These are phyloP conservation scores for Polymixis lichenea DNA, from an alignment of 2,888 invertebrate genomes.

Conservation along the genomic window DNA sequence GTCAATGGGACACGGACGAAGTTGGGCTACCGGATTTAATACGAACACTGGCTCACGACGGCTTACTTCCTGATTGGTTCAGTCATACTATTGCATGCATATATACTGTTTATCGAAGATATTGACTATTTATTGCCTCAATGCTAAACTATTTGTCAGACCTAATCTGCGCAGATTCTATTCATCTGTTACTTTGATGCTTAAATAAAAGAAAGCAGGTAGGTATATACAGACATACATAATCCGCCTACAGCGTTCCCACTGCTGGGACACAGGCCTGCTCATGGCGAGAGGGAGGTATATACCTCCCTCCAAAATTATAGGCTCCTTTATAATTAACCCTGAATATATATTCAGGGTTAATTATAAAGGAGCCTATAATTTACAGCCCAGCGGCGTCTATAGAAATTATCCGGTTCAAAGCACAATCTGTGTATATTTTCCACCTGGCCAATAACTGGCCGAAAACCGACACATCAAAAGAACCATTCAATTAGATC, in stretches of 20 bases:
- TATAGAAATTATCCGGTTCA: slow-evolving; percentile 65
- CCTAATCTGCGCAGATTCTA: not conserved
- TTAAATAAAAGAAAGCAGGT: not conserved
- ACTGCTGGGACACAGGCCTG: too few relatives aligned
- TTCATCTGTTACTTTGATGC: not conserved
- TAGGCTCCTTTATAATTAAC: too few relatives aligned
- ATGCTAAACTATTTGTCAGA: slow-evolving; percentile 11
- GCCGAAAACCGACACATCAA: slow-evolving; percentile 68
- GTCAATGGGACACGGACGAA: slow-evolving; percentile 85
- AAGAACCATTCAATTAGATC: slow-evolving; percentile 66
- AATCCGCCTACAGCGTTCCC: too few relatives aligned
- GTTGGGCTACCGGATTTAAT: slow-evolving; percentile 75
- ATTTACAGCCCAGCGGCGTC: slow-evolving; percentile 60
- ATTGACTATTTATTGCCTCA: slow-evolving; percentile 2
- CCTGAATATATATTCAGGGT: slow-evolving; percentile 17
- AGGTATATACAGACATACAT: too few relatives aligned
- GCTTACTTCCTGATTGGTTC: slow-evolving; percentile 71
- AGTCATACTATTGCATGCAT: slow-evolving; percentile 59
- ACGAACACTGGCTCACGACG: slow-evolving; percentile 65
- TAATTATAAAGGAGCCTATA: slow-evolving; percentile 45
- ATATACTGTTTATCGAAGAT: slow-evolving; percentile 13
- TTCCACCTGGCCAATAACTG: slow-evolving; percentile 68
- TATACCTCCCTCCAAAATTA: too few relatives aligned
- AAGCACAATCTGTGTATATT: slow-evolving; percentile 71
- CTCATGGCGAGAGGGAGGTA: too few relatives aligned